Conservation (phyloP, 2,888 invertebrate genomes). For the Lottia gigantea region DNA sequence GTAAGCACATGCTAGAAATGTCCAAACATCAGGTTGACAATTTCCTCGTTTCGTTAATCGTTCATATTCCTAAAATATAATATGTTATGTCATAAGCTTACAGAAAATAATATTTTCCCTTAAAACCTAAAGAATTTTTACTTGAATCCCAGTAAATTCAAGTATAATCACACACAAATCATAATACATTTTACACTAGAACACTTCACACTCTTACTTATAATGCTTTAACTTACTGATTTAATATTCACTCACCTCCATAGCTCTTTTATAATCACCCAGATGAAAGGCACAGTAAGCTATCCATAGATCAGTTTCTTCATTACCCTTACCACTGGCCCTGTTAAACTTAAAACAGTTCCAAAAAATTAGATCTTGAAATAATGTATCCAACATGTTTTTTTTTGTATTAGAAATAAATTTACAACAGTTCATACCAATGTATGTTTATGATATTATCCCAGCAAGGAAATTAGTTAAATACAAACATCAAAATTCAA, state of each 20-base stretch:
- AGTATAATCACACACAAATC: too few species aligned
- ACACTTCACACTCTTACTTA: too few species aligned
- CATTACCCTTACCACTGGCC: constrained; percentile 70
- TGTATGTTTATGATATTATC: too few species aligned
- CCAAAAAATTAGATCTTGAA: too few species aligned
- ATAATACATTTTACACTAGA: too few species aligned
- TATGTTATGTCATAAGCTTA: too few species aligned
- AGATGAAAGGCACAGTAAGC: constrained; percentile 96
- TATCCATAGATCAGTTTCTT: constrained; percentile 83
- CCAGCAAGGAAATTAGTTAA: too few species aligned
- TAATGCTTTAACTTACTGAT: too few species aligned
- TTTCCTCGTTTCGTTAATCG: constrained; percentile 69
- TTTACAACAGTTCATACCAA: too few species aligned
- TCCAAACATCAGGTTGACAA: constrained; percentile 74
- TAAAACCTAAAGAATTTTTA: not conserved
- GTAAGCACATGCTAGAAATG: constrained; percentile 92
- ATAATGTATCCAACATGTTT: too few species aligned
- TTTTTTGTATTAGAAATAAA: too few species aligned
- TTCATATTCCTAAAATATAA: constrained; percentile 69
- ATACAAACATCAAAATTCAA: too few species aligned
- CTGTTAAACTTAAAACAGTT: constrained; percentile 72
- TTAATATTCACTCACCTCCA: constrained; percentile 72
- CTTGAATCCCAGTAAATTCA: not conserved
- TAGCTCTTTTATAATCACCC: constrained; percentile 88
- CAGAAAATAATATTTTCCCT: not conserved